These are phyloP conservation scores for Ophiodon elongatus DNA, from an alignment of 2,113 vertebrate genomes.

Conservation along the genomic window DNA sequence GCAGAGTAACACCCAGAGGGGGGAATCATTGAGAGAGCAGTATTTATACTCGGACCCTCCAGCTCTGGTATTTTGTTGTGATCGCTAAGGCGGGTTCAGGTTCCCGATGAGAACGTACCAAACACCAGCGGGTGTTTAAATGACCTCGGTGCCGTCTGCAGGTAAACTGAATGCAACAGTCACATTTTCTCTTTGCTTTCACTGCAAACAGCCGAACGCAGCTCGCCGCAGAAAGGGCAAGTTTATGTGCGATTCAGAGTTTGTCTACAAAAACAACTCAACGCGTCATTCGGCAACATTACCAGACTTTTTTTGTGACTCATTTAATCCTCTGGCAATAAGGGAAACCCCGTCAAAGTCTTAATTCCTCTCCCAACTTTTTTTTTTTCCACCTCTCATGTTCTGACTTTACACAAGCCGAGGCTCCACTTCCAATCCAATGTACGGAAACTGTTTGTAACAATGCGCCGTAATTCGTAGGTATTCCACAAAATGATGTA, in stretches of 20 bases:
- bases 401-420: neutral
- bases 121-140: constrained; percentile 31
- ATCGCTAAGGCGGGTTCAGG: constrained; percentile 25
- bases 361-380: neutral
- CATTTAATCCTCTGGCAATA: neutral
- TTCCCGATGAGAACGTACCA: constrained; percentile 45
- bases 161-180: neutral
- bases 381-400: neutral
- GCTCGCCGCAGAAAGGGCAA: neutral
- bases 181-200: neutral
- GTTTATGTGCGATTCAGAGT: neutral
- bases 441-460: neutral
- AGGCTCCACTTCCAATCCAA: neutral
- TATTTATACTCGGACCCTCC: constrained; percentile 46
- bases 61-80: constrained; percentile 55
- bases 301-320: neutral
- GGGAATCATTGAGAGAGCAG: constrained; percentile 51
- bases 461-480: too few species aligned
- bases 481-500: too few species aligned
- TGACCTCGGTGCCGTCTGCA: constrained; percentile 1
- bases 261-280: neutral
- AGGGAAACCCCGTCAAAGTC: neutral
- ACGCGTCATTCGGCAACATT: neutral
- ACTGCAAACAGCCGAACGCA: neutral
- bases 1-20: constrained; percentile 72